Conservation (phyloP, 2,113 vertebrate species). For the Martes martes region DNA sequence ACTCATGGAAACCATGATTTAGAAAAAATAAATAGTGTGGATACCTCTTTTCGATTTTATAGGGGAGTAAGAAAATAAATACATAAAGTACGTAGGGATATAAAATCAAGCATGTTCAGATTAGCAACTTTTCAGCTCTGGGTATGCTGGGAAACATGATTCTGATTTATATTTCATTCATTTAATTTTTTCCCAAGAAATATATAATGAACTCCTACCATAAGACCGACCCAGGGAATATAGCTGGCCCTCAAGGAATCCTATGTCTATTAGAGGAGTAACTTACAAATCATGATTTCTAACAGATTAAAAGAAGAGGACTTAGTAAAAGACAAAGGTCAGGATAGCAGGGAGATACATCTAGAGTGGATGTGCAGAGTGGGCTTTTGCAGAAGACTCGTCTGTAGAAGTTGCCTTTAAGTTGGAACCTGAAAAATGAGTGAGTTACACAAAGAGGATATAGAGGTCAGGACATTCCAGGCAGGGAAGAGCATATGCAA, state of each 20-base stretch:
- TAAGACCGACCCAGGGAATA: neutral
- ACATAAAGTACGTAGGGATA: neutral
- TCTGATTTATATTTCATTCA: neutral
- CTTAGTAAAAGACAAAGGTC: neutral
- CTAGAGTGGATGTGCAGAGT: too few relatives aligned
- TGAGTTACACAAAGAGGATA: neutral
- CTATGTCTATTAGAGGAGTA: neutral
- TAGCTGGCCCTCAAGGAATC: rapidly evolving
- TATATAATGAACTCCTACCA: neutral
- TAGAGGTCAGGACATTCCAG: neutral
- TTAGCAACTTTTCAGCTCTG: neutral
- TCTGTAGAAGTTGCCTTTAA: neutral
- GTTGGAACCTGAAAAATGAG: neutral
- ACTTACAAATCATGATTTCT: neutral
- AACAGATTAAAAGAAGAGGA: neutral
- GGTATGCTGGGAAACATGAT: neutral
- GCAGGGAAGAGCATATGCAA: neutral
- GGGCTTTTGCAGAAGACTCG: neutral
- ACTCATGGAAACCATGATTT: neutral
- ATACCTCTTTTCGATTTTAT: neutral
- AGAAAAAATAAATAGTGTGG: neutral
- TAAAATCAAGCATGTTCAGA: neutral
- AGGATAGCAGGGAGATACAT: neutral
- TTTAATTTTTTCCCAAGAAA: neutral
- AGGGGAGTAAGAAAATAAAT: neutral